Conservation (phyloP, 2,888 invertebrate species). For the Adelognathus sp. region DNA sequence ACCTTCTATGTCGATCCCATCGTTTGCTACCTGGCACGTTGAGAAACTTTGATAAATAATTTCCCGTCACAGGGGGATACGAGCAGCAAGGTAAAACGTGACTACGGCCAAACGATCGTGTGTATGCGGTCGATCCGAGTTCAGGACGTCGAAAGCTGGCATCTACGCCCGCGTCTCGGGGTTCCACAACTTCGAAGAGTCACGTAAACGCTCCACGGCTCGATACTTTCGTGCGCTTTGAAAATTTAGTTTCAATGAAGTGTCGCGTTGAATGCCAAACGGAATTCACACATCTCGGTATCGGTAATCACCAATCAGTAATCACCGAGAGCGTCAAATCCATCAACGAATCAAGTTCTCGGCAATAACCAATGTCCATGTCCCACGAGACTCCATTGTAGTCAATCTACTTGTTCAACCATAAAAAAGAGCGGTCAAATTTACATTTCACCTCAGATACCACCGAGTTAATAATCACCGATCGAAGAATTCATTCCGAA, state of each 20-base stretch:
- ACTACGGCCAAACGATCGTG: conserved; percentile 18
- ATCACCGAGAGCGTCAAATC: too few relatives aligned
- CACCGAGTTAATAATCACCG: conserved; percentile 6
- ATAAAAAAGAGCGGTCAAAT: too few relatives aligned
- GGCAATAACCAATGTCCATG: too few relatives aligned
- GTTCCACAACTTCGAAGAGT: neutral
- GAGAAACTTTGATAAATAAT: conserved; percentile 49
- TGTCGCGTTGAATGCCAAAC: too few relatives aligned
- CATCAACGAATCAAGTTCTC: too few relatives aligned
- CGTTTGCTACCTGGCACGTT: neutral
- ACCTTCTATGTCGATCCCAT: conserved; percentile 20
- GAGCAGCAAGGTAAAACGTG: conserved; percentile 22
- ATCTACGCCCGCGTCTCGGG: neutral
- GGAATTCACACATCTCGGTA: too few relatives aligned
- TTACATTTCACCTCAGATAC: neutral
- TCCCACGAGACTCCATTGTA: too few relatives aligned
- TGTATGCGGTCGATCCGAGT: conserved; percentile 23
- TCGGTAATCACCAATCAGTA: too few relatives aligned
- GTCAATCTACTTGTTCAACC: too few relatives aligned
- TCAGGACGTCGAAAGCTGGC: neutral
- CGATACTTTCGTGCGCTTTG: too few relatives aligned
- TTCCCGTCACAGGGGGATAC: conserved; percentile 25
- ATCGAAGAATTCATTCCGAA: neutral
- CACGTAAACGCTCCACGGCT: conserved; percentile 5
- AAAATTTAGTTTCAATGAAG: too few relatives aligned